Base-by-base conservation (phyloP, 1,140 invertebrate species). In the Trachymyrmex cornetzi region DNA sequence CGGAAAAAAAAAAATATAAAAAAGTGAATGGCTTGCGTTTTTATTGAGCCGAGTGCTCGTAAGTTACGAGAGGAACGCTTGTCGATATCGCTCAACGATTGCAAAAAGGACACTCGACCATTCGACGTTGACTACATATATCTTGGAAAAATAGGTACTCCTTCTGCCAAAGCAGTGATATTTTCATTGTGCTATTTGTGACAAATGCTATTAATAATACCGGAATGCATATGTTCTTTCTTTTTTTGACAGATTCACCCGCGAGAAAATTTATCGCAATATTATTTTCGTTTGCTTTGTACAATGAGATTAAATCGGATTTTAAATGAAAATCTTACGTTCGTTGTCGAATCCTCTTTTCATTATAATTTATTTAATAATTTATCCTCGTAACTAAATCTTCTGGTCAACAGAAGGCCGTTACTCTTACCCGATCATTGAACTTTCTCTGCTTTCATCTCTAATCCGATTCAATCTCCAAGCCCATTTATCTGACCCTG, bases 61-160 rank as follows among this genome's bases (percentile, higher is more conserved):
- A 71, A 81, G 64, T 71, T 44, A 38, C 44, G 44, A 80, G 44
- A 80, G 77, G 27, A 80, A 44, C 75, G 57, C 27, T 67, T n/a
- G 38, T 53, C 77, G 77, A 53, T 79, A 79, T 79, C 61, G 61
- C 12, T 66, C 44, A 48, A 50, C 63, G 77, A 80, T 80, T 30
- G 77, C n/a, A 53, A 67, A 67, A 67, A 80, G 48, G 64, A 55
- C 19, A 27, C 27, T 53, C 77, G n/a, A 38, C 63, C 48, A 63
- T 79, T 64, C 44, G 59, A 77, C 38, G 48, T 69, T 24, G 44
- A 66, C 38, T 72, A 30, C 19, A n/a, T 74, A 44, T 48, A 77
- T 64, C 24, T 27, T 38, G 22, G 22, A 63, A 77, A 64, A 77
- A 64, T 63, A 48, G 22, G 4, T 71, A 38, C 57, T 11, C 50